Conservation (phyloP, 2,888 invertebrate species). For the Tenthredo livida region DNA sequence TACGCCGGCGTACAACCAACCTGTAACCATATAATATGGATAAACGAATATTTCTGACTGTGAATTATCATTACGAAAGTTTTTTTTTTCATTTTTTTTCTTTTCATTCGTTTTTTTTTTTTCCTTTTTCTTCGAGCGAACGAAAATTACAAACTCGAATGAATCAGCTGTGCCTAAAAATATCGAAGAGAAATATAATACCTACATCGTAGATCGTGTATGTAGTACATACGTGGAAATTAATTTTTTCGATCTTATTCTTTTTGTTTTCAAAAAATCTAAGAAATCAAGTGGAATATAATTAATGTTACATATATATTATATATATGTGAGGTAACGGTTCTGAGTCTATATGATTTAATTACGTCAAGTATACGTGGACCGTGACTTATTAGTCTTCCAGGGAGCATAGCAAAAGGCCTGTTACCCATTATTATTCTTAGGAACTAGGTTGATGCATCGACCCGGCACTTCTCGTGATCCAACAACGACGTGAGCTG, state of each 20-base stretch:
- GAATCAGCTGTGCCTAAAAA: background rate
- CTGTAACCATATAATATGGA: background rate
- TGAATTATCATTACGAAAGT: background rate
- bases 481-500: background rate
- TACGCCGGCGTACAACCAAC: background rate
- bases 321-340: conserved; percentile 22
- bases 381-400: conserved; percentile 71
- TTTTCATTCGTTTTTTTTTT: too few relatives aligned
- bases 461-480: conserved; percentile 46
- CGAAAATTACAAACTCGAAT: background rate
- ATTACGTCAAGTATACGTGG: conserved; percentile 70
- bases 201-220: background rate
- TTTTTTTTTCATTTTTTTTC: background rate
- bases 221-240: background rate
- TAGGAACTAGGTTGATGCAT: conserved; percentile 41
- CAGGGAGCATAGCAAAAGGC: conserved; percentile 46
- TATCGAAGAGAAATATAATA: background rate
- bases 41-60: conserved; percentile 29
- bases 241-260: background rate
- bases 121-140: background rate
- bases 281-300: conserved; percentile 32
- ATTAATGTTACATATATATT: background rate
- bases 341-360: conserved; percentile 57
- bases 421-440: conserved; percentile 38
- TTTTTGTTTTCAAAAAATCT: background rate